phyloP scores from a whole-genome alignment of 92 coral and sea anemone genomes.

The Epizoanthus illoricatus region DNA sequence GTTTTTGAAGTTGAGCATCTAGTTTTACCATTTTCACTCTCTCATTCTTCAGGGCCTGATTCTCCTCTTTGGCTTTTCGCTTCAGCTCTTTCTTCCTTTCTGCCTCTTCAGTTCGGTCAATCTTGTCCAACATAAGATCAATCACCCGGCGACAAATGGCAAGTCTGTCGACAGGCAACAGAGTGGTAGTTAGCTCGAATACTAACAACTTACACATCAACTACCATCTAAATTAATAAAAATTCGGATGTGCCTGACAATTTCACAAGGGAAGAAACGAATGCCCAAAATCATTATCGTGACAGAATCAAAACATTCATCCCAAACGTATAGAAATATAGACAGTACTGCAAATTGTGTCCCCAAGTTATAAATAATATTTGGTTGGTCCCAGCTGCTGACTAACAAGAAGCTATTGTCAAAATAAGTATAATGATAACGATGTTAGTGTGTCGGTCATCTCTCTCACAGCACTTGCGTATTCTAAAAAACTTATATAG shows the following conservation, averaged over 20 bases:
- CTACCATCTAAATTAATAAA: background rate
- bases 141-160: conserved; percentile 79
- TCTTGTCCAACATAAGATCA: conserved; percentile 79
- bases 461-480: no score
- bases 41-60: conserved; percentile 65
- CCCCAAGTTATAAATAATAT: background rate
- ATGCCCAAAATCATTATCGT: background rate
- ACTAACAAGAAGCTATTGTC: background rate
- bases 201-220: background rate
- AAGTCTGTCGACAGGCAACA: conserved; percentile 47
- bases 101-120: conserved; percentile 83
- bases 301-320: background rate
- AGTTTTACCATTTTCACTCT: conserved; percentile 75
- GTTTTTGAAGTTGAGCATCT: conserved; percentile 76
- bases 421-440: background rate
- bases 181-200: background rate
- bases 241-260: no score
- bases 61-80: conserved; percentile 74
- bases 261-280: background rate
- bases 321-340: background rate
- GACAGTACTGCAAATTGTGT: background rate
- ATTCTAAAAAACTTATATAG: no score
- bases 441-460: no score
- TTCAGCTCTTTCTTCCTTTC: conserved; percentile 79
- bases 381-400: background rate